Evolutionary conservation across 1,140 invertebrate species (phyloP).

Genomic region (Charaxes varanes): DNA sequence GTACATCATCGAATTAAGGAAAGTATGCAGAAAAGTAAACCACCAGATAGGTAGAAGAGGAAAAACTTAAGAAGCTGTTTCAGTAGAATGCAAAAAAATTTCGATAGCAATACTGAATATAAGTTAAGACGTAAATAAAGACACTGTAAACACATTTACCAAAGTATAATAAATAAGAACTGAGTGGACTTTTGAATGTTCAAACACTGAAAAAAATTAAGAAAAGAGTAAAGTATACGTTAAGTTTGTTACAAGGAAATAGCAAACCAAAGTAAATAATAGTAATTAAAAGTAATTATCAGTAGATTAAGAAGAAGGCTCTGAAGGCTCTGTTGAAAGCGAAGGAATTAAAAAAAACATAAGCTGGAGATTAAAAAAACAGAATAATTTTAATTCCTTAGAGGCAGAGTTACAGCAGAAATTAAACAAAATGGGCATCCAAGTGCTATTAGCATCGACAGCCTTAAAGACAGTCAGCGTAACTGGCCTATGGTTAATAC

Average conservation of each 20-base stretch:
- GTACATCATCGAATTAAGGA: slow-evolving; percentile 26
- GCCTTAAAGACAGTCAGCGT: slow-evolving; percentile 85
- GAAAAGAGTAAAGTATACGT: too few species aligned
- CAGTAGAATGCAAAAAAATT: slow-evolving; percentile 18
- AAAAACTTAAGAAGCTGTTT: slow-evolving; percentile 19
- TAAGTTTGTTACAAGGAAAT: too few species aligned
- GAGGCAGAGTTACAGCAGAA: not conserved
- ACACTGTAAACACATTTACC: too few species aligned
- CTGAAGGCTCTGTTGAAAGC: too few species aligned
- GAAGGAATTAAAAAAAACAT: slow-evolving; percentile 1
- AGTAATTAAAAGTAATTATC: too few species aligned
- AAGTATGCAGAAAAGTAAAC: slow-evolving; percentile 49
- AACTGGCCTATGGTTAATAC: slow-evolving; percentile 87
- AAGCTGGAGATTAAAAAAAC: slow-evolving; percentile 9
- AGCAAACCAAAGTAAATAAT: too few species aligned
- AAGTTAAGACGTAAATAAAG: too few species aligned
- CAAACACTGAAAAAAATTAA: too few species aligned
- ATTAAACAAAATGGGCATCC: slow-evolving; percentile 80
- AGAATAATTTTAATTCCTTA: slow-evolving; percentile 54
- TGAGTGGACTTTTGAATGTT: too few species aligned
- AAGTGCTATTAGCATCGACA: slow-evolving; percentile 81
- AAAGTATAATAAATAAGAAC: too few species aligned
- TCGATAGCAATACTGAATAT: not conserved
- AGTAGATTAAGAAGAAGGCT: too few species aligned
- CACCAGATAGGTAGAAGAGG: slow-evolving; percentile 44